phyloP scores from a whole-genome alignment of 2,888 invertebrate genomes.

The Xanthorhoe designata region DNA sequence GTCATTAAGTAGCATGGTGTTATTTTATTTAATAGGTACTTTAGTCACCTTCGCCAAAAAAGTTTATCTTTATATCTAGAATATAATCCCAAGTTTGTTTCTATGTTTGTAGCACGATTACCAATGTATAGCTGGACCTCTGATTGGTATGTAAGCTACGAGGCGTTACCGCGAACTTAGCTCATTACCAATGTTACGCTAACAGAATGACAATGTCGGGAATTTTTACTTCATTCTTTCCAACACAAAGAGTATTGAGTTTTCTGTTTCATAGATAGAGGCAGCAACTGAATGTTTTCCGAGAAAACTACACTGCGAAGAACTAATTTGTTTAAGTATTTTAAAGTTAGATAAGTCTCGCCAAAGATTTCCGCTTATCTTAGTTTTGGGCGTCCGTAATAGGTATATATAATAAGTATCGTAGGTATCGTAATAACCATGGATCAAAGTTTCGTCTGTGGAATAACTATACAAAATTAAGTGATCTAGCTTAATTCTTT shows the following conservation, averaged over 20 bases:
- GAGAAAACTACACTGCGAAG: not conserved
- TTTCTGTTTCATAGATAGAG: conserved; percentile 14
- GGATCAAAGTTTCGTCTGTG: too few relatives aligned
- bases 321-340: not conserved
- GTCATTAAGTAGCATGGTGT: not conserved
- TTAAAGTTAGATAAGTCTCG: not conserved
- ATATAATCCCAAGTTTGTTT: conserved; percentile 71
- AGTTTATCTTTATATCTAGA: conserved; percentile 38
- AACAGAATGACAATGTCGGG: conserved; percentile 77
- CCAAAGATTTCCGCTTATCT: not conserved
- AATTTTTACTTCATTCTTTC: conserved; percentile 79
- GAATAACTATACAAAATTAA: too few relatives aligned
- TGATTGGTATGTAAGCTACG: conserved; percentile 84
- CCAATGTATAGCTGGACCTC: conserved; percentile 64
- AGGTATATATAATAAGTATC: too few relatives aligned
- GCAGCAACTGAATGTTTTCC: not conserved
- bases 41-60: not conserved
- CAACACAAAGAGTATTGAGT: conserved; percentile 38
- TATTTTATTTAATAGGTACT: not conserved
- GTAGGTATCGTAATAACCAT: too few relatives aligned
- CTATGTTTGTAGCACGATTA: conserved; percentile 74
- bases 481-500: too few relatives aligned
- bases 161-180: conserved; percentile 82
- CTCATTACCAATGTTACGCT: conserved; percentile 80
- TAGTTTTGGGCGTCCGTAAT: not conserved